Evolutionary conservation across 2,888 invertebrate species (phyloP).

Genomic region (Drosophila demipolita): DNA sequence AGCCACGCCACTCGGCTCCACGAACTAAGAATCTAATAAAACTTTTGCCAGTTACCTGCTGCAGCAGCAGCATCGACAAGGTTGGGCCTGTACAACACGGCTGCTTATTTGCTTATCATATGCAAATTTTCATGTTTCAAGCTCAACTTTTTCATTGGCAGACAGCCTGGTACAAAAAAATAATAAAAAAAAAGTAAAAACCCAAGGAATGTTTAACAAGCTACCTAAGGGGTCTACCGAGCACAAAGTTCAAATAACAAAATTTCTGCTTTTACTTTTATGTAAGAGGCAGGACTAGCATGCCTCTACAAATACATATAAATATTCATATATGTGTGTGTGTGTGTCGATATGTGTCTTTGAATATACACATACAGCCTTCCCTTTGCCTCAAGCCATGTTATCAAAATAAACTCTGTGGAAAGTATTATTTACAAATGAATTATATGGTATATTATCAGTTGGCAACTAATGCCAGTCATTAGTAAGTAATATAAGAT

Average conservation of each 20-base stretch:
- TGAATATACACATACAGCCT: conserved; percentile 51
- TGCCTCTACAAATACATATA: conserved; percentile 15
- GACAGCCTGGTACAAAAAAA: conserved; percentile 14
- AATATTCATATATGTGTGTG: conserved; percentile 8
- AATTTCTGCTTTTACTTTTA: conserved; percentile 67
- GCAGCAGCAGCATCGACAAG: conserved; percentile 29
- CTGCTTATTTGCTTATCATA: conserved; percentile 78
- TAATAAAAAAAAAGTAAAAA: conserved; percentile 28
- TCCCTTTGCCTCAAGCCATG: conserved; percentile 31
- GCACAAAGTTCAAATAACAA: conserved; percentile 77
- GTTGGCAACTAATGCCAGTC: conserved; percentile 6
- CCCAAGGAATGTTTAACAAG: conserved; percentile 80
- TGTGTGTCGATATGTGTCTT: conserved; percentile 21
- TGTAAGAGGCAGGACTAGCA: conserved; percentile 35
- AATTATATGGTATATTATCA: conserved; percentile 12
- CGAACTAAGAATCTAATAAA: conserved; percentile 76
- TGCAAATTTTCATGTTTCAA: conserved; percentile 78
- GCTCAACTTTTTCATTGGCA: conserved; percentile 62
- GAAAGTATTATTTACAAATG: conserved; percentile 46
- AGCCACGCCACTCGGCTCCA: conserved; percentile 23
- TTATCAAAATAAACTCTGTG: conserved; percentile 33
- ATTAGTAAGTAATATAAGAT: conserved; percentile 13
- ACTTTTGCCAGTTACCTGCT: conserved; percentile 72
- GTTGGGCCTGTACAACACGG: conserved; percentile 38
- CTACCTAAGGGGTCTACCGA: conserved; percentile 62